Conservation (phyloP, 2,113 vertebrate genomes). For the Thomomys bottae region DNA sequence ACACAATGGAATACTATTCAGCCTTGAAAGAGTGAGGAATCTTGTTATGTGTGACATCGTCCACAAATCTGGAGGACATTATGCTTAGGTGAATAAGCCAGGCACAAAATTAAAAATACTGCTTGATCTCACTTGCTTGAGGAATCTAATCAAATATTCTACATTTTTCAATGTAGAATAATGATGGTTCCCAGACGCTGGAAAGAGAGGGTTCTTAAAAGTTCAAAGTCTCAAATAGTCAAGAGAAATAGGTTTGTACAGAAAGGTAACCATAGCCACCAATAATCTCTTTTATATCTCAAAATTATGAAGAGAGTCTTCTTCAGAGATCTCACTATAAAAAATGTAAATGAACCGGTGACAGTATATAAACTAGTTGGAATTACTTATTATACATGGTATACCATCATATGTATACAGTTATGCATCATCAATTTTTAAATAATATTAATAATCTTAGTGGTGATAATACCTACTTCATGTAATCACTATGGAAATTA, state of each 20-base stretch:
- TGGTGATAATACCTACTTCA: slow-evolving; percentile 13
- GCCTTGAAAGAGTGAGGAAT: not conserved
- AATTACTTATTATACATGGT: not conserved
- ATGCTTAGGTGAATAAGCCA: not conserved
- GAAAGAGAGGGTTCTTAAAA: not conserved
- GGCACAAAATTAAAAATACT: not conserved
- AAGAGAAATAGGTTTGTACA: not conserved
- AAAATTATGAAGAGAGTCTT: not conserved
- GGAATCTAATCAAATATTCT: not conserved
- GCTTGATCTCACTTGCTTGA: not conserved
- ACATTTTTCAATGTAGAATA: too few relatives aligned
- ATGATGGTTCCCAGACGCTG: not conserved
- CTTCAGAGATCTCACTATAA: not conserved
- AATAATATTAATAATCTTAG: slow-evolving; percentile 9
- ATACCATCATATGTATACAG: not conserved
- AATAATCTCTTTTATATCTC: not conserved
- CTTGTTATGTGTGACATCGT: not conserved
- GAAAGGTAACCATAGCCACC: not conserved
- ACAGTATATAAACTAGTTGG: not conserved
- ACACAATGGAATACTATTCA: not conserved
- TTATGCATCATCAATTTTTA: slow-evolving; percentile 12
- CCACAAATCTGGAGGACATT: not conserved
- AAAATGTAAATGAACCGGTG: not conserved
- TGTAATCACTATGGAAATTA: slow-evolving; percentile 17
- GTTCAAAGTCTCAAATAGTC: not conserved